Base-by-base conservation (phyloP, 2,113 vertebrate species). In the Peromyscus californicus region DNA sequence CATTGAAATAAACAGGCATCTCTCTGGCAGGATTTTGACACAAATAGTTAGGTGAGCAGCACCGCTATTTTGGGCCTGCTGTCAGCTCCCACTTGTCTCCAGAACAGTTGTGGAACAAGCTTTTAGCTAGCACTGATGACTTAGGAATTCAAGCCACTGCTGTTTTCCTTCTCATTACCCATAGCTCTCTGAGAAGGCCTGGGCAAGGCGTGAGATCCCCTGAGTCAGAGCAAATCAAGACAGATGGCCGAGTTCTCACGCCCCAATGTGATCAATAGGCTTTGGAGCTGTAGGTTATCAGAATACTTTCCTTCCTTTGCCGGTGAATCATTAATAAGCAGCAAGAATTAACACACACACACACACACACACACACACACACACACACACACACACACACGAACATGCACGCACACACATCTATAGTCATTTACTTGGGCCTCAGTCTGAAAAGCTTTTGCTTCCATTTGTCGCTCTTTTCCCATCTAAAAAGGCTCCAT, bases 81-180 rank as follows among this genome's bases (percentile, higher is more conserved):
- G 88, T 97, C 96, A 93, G 89, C 90, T 93, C 92, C 76, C 82
- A 57, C 96, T 96, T 78, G 54, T 84, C 90, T 97, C 72, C 90
- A 86, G 48, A 83, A 91, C 90, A 79, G 42, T 65, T 65, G 88
- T 19, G 80, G 80, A 89, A 90, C 10, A 54, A 91, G 85, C 57
- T 51, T 51, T 29, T 22, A 3, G 39, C 61, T 48, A 70, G 33
- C 45, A 9, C 72, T 87, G 83, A 93, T 75, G 94, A 63, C 92
- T 78, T 69, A 65, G 93, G 96, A 94, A 97, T 92, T 65, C 57
- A 54, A 90, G 45, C 90, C 87, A 22, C 90, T 88, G 80, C 61
- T 74, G 31, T 57, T 89, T 79, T 22, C 74, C 85, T 91, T 57
- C 80, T 12, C 36, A 72, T 91, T 90, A 65, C 93, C 80, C 3